These are phyloP conservation scores for Lagodon rhomboides DNA, from an alignment of 2,797 vertebrate genomes.

Conservation along the genomic window DNA sequence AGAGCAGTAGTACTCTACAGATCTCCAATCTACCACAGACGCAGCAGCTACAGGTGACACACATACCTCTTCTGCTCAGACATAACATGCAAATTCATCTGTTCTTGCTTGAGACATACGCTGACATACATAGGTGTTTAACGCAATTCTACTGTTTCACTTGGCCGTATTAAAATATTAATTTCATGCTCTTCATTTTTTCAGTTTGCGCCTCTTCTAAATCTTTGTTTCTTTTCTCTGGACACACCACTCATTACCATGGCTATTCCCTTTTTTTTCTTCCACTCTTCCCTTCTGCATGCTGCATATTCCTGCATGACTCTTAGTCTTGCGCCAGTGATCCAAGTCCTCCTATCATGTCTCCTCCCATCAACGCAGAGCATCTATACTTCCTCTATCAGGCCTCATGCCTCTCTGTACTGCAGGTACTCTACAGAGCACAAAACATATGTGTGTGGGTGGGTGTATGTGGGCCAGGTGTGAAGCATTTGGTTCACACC, in stretches of 20 bases:
- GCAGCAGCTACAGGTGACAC: constrained; percentile 89
- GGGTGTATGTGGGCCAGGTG: constrained; percentile 28
- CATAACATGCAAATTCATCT: background rate
- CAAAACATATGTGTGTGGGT: constrained; percentile 33
- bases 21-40: constrained; percentile 58
- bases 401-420: constrained; percentile 79
- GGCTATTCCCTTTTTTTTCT: constrained; percentile 34
- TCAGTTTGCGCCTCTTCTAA: constrained; percentile 5
- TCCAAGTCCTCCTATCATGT: constrained; percentile 84
- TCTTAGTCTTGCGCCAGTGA: constrained; percentile 86
- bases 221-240: constrained; percentile 33
- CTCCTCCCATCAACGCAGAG: constrained; percentile 87
- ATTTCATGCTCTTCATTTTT: constrained; percentile 25
- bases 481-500: constrained; percentile 38
- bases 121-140: background rate
- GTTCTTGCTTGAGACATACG: background rate
- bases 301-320: constrained; percentile 80
- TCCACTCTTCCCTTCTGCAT: constrained; percentile 70
- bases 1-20: constrained; percentile 66
- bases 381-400: constrained; percentile 89
- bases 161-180: background rate
- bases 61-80: background rate
- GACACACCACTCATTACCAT: constrained; percentile 35
- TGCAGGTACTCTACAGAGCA: constrained; percentile 81
- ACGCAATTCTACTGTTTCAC: background rate